Conservation (phyloP, 2,888 invertebrate genomes). For the Tipula vernalis region DNA sequence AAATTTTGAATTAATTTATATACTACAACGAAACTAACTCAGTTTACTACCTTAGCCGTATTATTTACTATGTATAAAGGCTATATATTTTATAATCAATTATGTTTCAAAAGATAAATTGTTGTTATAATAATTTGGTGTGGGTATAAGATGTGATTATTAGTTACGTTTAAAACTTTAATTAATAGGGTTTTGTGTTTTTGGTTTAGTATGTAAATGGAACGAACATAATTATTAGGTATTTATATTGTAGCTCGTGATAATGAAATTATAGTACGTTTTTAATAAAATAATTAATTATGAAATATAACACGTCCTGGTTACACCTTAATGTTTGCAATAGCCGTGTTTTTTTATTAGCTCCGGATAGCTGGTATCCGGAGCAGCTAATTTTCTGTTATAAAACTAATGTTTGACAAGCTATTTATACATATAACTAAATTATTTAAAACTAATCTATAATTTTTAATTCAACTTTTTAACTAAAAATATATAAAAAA, state of each 20-base stretch:
- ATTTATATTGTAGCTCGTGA: neutral
- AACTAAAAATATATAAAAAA: no score
- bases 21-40: neutral
- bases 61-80: neutral
- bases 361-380: no score
- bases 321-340: no score
- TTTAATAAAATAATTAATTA: no score
- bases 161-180: neutral
- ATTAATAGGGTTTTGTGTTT: neutral
- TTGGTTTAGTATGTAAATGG: neutral
- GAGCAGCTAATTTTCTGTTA: no score
- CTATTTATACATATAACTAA: no score
- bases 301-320: no score
- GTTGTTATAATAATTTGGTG: neutral
- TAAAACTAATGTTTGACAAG: no score
- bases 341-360: no score
- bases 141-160: neutral
- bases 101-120: neutral
- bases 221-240: neutral
- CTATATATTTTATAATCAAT: neutral
- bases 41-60: neutral
- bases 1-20: neutral
- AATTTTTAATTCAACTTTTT: no score
- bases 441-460: no score
- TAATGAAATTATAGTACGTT: neutral